Conservation (phyloP, 2,113 vertebrate species). For the Megaceryle maxima region DNA sequence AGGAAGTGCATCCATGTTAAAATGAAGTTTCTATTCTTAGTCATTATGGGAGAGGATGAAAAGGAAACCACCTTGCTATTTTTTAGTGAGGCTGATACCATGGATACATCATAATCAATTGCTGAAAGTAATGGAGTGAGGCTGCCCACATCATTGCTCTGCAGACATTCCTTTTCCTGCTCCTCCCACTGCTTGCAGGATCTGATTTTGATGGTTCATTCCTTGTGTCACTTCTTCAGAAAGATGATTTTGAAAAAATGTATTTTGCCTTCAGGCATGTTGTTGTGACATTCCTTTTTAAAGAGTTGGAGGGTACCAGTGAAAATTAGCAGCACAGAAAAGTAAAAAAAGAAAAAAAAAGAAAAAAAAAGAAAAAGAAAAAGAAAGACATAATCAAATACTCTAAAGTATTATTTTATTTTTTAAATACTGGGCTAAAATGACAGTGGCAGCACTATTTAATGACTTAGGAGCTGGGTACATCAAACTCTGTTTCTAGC, state of each 20-base stretch:
- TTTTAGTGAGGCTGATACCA: constrained; percentile 21
- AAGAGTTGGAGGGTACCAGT: background rate
- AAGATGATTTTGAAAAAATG: background rate
- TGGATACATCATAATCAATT: constrained; percentile 46
- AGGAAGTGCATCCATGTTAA: background rate
- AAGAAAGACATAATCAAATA: no score
- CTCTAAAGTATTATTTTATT: background rate
- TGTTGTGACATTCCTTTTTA: background rate
- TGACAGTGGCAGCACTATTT: background rate
- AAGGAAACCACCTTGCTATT: constrained; percentile 29
- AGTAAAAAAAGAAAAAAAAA: no score
- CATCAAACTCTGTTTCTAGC: background rate
- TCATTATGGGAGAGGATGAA: constrained; percentile 17
- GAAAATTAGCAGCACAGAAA: background rate
- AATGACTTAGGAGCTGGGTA: background rate
- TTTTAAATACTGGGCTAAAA: background rate
- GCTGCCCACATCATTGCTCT: constrained; percentile 49
- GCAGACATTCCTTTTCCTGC: background rate
- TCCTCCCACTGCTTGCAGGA: background rate
- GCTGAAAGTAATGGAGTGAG: constrained; percentile 56
- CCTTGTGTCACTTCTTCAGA: background rate
- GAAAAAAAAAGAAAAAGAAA: background rate
- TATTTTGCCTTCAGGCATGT: background rate
- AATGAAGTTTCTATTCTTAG: constrained; percentile 13
- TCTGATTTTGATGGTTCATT: constrained; percentile 14